phyloP scores from a whole-genome alignment of 2,113 vertebrate genomes.

The Chloropsis hardwickii region DNA sequence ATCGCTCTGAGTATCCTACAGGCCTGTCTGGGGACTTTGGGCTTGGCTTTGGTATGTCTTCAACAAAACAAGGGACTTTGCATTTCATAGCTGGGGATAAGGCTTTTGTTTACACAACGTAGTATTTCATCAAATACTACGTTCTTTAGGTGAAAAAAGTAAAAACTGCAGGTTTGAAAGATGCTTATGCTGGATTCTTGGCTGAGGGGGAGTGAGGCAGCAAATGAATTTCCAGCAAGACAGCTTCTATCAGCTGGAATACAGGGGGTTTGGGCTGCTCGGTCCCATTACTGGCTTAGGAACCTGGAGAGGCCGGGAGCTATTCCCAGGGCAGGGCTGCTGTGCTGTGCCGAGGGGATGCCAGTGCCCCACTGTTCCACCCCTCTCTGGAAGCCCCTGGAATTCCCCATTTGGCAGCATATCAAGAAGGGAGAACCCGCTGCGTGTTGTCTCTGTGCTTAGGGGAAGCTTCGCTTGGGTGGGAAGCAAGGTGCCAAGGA shows the following conservation, averaged over 20 bases:
- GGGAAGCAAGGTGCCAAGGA: accelerated
- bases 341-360: neutral
- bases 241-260: neutral
- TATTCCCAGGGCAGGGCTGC: neutral
- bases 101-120: neutral
- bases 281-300: accelerated
- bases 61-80: neutral
- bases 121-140: neutral
- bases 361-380: neutral
- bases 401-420: neutral
- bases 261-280: neutral
- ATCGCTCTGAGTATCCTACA: neutral
- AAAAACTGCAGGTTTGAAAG: neutral
- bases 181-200: neutral
- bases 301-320: neutral
- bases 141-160: neutral
- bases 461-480: accelerated
- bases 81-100: neutral
- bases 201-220: neutral
- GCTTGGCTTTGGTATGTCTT: neutral
- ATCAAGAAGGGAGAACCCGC: neutral
- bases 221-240: neutral
- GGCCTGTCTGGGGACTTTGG: neutral
- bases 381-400: neutral
- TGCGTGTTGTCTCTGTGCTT: too few relatives aligned